Evolutionary conservation across 2,113 vertebrate genomes (phyloP).

Genomic region (Sceloporus undulatus): DNA sequence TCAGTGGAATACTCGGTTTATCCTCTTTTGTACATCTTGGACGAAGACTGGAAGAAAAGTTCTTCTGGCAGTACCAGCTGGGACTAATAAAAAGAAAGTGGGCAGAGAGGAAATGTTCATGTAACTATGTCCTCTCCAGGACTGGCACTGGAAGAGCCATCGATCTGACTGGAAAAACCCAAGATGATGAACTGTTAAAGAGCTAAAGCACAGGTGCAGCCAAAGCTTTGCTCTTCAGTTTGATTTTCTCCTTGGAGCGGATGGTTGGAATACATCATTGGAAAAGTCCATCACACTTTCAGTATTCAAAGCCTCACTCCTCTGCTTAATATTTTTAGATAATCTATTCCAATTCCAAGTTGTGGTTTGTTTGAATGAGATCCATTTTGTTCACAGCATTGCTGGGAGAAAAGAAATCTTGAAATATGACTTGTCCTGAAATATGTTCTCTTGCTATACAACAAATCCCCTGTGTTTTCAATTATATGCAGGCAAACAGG

Average conservation of each 20-base stretch:
- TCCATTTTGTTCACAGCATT: conserved; percentile 47
- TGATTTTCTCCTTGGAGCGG: conserved; percentile 1
- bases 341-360: conserved; percentile 64
- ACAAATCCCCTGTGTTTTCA: conserved; percentile 63
- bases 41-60: background rate
- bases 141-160: accelerated
- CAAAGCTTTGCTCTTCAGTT: background rate
- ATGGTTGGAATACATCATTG: conserved; percentile 37
- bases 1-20: background rate
- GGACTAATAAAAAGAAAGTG: background rate
- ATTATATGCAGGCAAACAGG: conserved; percentile 62
- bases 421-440: conserved; percentile 71
- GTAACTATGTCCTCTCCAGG: background rate
- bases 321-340: conserved; percentile 63
- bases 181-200: background rate
- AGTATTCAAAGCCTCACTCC: conserved; percentile 60
- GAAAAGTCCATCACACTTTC: conserved; percentile 48
- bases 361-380: conserved; percentile 65
- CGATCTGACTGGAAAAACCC: conserved; percentile 1
- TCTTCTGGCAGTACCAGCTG: background rate
- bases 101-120: background rate
- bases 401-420: conserved; percentile 63
- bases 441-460: conserved; percentile 67
- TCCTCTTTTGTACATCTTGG: background rate
- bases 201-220: conserved; percentile 23